A percentile compares a stretch with the other conserved stretches of the same genome.
Evolutionary conservation across 2,888 invertebrate species (phyloP).

Genomic region (Anarsia innoxiella): DNA sequence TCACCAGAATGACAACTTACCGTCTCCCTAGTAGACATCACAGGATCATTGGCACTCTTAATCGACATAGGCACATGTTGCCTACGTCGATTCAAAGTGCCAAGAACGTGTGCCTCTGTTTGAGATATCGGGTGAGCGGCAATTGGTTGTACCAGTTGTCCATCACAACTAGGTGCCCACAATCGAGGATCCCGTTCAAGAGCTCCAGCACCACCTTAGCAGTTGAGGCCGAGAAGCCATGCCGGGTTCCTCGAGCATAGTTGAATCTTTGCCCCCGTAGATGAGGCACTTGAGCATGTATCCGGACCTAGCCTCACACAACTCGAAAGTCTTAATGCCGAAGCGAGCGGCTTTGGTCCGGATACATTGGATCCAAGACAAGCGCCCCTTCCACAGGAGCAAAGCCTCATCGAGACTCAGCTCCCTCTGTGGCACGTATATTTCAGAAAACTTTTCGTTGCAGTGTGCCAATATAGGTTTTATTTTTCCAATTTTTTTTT

Average conservation of each 20-base stretch:
- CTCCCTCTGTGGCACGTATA: no score
- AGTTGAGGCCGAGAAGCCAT: constrained; percentile 18
- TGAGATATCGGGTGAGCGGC: constrained; percentile 14
- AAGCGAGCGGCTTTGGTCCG: no score
- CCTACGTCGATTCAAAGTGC: constrained; percentile 9
- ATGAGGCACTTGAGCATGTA: background rate
- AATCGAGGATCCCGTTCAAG: constrained; percentile 16
- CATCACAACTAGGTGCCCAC: constrained; percentile 17
- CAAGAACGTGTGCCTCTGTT: constrained; percentile 8
- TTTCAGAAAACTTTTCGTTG: no score
- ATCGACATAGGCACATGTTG: constrained; percentile 2
- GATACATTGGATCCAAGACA: no score
- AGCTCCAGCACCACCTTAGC: constrained; percentile 18
- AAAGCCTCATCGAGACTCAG: no score
- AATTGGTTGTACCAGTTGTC: constrained; percentile 18
- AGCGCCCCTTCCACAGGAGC: no score
- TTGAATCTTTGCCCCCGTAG: background rate
- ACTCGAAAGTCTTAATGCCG: no score
- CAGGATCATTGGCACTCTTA: constrained; percentile 2
- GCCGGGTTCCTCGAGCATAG: background rate
- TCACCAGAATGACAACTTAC: constrained; percentile 13
- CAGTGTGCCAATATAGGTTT: no score
- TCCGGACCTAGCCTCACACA: no score
- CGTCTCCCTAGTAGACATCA: background rate
- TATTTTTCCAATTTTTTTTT: constrained; percentile 16